Evolutionary conservation across 2,113 vertebrate species (phyloP).

Genomic region (Prietella phreatophila): DNA sequence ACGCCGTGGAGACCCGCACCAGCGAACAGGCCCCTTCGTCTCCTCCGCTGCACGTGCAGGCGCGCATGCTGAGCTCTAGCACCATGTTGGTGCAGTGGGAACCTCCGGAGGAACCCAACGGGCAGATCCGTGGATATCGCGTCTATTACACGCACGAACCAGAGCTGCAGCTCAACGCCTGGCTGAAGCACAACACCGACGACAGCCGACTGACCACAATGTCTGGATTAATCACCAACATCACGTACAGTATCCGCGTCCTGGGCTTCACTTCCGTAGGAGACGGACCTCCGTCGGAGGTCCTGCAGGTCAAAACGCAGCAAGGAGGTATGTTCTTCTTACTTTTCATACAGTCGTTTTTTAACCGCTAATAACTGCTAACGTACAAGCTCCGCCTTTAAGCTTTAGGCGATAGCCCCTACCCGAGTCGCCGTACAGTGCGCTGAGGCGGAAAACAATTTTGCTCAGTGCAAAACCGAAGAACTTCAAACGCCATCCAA

Average conservation of each 20-base stretch:
- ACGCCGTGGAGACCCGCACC: conserved; percentile 81
- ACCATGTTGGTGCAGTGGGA: conserved; percentile 97
- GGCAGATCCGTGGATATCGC: conserved; percentile 87
- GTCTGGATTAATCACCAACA: conserved; percentile 81
- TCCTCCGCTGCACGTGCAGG: conserved; percentile 86
- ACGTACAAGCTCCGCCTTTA: not conserved
- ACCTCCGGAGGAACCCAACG: conserved; percentile 91
- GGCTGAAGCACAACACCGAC: conserved; percentile 90
- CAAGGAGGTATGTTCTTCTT: conserved; percentile 83
- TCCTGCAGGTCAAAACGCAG: conserved; percentile 91
- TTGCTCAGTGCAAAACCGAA: not conserved
- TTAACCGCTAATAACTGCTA: not conserved
- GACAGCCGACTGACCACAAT: conserved; percentile 88
- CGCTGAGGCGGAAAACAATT: not conserved
- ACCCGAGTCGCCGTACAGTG: not conserved
- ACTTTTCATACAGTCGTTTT: not conserved
- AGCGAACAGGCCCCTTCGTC: conserved; percentile 95
- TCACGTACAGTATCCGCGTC: conserved; percentile 89
- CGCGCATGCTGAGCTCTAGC: conserved; percentile 89
- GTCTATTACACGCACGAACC: conserved; percentile 85
- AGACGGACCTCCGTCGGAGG: conserved; percentile 87
- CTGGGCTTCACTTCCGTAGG: conserved; percentile 92
- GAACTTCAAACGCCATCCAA: not conserved
- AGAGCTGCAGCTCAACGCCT: conserved; percentile 78
- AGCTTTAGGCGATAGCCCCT: not conserved